Percentiles rank a stretch among this genome's conserved stretches.
Conservation (phyloP, 1,140 invertebrate genomes). For the Streblospio benedicti region DNA sequence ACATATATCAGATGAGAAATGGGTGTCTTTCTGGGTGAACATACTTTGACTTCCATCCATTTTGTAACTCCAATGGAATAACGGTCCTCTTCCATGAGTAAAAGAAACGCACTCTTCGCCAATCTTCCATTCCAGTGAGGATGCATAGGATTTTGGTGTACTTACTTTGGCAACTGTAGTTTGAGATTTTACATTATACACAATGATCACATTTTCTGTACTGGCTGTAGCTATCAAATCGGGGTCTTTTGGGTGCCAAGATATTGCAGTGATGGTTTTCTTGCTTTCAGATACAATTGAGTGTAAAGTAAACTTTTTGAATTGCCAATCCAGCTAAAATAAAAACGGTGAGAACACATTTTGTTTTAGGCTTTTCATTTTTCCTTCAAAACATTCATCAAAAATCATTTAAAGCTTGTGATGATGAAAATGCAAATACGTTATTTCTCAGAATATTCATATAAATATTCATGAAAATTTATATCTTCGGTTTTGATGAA, state of each 20-base stretch:
- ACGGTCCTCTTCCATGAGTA: slow-evolving; percentile 33
- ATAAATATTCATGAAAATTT: neutral
- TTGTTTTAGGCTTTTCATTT: neutral
- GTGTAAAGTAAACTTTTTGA: slow-evolving; percentile 43
- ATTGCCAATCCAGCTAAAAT: slow-evolving; percentile 31
- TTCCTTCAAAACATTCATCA: neutral
- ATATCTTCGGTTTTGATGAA: neutral
- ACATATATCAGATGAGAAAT: slow-evolving; percentile 29
- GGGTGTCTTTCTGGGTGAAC: slow-evolving; percentile 27
- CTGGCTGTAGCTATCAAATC: slow-evolving; percentile 43
- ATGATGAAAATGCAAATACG: neutral
- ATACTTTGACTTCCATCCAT: slow-evolving; percentile 1
- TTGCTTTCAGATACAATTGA: slow-evolving; percentile 51
- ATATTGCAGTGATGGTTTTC: slow-evolving; percentile 47
- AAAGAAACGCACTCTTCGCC: slow-evolving; percentile 35
- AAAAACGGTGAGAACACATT: neutral
- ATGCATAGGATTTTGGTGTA: slow-evolving; percentile 27
- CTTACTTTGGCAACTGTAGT: slow-evolving; percentile 28
- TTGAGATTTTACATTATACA: slow-evolving; percentile 44
- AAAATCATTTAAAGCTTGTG: neutral
- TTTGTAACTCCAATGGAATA: slow-evolving; percentile 38
- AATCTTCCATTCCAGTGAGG: slow-evolving; percentile 36
- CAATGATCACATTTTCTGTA: slow-evolving; percentile 37
- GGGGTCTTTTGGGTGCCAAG: slow-evolving; percentile 39
- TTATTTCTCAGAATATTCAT: neutral